Base-by-base conservation (phyloP, 2,888 invertebrate genomes). In the Alentia gelatinosa region DNA sequence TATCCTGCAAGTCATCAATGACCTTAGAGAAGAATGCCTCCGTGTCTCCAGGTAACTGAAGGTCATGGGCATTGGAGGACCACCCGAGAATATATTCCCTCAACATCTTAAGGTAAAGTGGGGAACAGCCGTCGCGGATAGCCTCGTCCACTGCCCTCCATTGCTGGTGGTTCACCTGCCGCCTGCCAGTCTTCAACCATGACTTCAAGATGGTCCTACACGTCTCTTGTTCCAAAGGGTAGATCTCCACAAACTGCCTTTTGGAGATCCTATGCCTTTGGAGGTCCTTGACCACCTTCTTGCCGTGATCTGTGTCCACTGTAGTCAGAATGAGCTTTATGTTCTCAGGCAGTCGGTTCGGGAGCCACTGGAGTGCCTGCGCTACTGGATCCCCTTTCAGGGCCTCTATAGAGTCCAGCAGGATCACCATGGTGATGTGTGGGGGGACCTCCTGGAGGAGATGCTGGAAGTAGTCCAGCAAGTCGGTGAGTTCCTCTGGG, bases 401-500 rank as follows among this genome's bases (percentile, higher is more conserved):
- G 33, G 42, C 30, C 9, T 86, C 86, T 12, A 86, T 42, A 7
- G 47, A 5, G 50, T 86, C 86, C 26, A 86, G 86, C 26, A 86
- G 50, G 35, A 86, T 86, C n/a, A 86, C 50, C 5, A 86, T 86
- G 42, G 86, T 86, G 42, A 86, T 42, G 47, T 86, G 86, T 12
- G 86, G 86, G 19, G 86, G 86, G 26, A 50, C 86, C 50, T 86
- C 86, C 50, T 86, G 47, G n/a, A 86, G 86, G 15, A 86, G 86
- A 30, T 47, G 23, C 42, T 33, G 86, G 86, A 86, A 86, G 50
- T 86, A 50, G 33, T 86, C 86, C 4, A 15, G 30, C 5, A 86
- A 47, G 15, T 86, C 86, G 12, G n/a, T 47, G 12, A 33, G 19
- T 42, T 42, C 47, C 4, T 47, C 47, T 0, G 86, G 86, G 12